Evolutionary conservation across 2,888 invertebrate species (phyloP), one percentile per base, ranked within the genome.

Genomic region (Ophion ellenae): DNA sequence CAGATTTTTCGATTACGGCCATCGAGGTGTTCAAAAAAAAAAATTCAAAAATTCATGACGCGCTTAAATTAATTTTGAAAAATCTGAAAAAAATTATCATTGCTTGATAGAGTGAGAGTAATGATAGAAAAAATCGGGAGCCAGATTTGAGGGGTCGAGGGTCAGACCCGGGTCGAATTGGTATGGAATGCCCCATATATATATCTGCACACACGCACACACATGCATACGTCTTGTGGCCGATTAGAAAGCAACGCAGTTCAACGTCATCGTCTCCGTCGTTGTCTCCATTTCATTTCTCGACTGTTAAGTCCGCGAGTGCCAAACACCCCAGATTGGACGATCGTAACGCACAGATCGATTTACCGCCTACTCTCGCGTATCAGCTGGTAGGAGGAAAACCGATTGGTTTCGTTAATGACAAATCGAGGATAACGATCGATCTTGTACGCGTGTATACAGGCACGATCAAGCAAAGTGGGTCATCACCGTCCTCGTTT

Each of bases 161-260:
- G 24, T 24, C 24, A 24, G 24, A 24, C 24, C 24, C 1, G 0
- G 24, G 24, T 24, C 24, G 24, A 24, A 24, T 24, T 24, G 24
- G 24, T 24, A 24, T 11, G 7, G 2, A 57, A 57, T 57, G 17
- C 3, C 11, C 14, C 14, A 57, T 17, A 11, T 17, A 20, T 4
- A 24, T 24, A 73, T 5, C 36, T 10, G 36, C 36, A 59, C 40
- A 40, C 24, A 36, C 24, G 20, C 61, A n/a, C 2, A 57, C 14
- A n/a, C 24, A 71, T 63, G 69, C 28, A 47, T 17, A 76, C 45
- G 76, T 89, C 69, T 89, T 77, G 87, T 81, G 88, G 90, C 91
- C 89, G 90, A 92, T 92, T 93, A 93, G 92, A 92, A 92, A 93
- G 93, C 91, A 83, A 85, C 84, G 28, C 17, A 17, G 61, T 71